phyloP scores from a whole-genome alignment of 1,140 invertebrate genomes.

The Sarcophaga bullata region DNA sequence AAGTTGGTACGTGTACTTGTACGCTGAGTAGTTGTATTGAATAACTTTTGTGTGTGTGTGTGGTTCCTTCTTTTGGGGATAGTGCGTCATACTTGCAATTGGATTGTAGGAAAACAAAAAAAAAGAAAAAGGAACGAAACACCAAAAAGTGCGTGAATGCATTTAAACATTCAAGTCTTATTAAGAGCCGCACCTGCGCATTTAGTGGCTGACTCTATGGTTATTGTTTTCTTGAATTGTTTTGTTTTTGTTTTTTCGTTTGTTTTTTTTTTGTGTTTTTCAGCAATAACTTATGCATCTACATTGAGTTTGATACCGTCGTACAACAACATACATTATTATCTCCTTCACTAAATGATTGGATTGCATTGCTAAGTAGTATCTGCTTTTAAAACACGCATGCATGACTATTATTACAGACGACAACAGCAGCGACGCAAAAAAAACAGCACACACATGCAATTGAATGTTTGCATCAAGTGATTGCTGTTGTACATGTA shows the following conservation, averaged over 20 bases:
- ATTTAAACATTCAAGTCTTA: constrained; percentile 18
- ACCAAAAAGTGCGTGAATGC: constrained; percentile 34
- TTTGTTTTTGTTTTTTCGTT: not conserved
- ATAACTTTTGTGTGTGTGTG: not conserved
- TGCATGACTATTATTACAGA: not conserved
- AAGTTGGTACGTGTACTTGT: not conserved
- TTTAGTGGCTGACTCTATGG: not conserved
- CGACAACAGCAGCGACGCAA: too few species aligned
- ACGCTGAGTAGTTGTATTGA: too few species aligned
- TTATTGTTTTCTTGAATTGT: not conserved
- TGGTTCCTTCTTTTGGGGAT: not conserved
- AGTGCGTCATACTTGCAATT: constrained; percentile 16
- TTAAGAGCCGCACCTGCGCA: constrained; percentile 36
- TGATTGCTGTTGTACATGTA: not conserved
- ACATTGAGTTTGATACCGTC: constrained; percentile 10
- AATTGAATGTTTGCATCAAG: not conserved
- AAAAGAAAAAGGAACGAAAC: too few species aligned
- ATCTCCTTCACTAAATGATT: constrained; percentile 21
- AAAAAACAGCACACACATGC: not conserved
- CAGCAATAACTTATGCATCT: constrained; percentile 29
- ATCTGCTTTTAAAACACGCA: constrained; percentile 1
- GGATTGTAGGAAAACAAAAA: not conserved
- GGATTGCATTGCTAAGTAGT: not conserved
- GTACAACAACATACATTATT: not conserved
- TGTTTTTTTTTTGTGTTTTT: not conserved